phyloP scores from a whole-genome alignment of 2,888 invertebrate genomes.

The Chrysolina haemoptera region DNA sequence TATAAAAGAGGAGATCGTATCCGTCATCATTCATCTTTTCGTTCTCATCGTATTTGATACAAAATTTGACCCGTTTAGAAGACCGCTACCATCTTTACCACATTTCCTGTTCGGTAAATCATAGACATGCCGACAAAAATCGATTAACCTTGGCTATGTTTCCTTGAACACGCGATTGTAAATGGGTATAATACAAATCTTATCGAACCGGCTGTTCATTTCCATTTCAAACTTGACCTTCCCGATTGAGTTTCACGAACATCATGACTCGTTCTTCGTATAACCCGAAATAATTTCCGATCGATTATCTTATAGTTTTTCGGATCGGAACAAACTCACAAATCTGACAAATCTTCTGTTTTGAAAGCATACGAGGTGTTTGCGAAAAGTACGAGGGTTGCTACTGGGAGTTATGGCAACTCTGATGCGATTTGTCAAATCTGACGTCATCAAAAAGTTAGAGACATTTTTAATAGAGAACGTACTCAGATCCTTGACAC shows the following conservation, averaged over 20 bases:
- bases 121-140: slow-evolving; percentile 24
- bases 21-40: background rate
- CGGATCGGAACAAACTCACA: background rate
- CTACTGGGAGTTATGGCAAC: no score
- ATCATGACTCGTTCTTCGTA: background rate
- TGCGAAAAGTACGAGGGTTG: no score
- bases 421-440: no score
- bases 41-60: background rate
- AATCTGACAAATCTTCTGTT: background rate
- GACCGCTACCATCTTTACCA: background rate
- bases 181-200: slow-evolving; percentile 35
- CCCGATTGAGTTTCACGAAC: slow-evolving; percentile 9
- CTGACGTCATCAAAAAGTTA: no score
- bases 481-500: no score
- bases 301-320: background rate
- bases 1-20: background rate
- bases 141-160: slow-evolving; percentile 34
- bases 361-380: no score
- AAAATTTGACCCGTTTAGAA: background rate
- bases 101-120: slow-evolving; percentile 14
- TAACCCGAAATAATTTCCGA: slow-evolving; percentile 4
- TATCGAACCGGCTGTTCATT: slow-evolving; percentile 16
- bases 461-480: no score
- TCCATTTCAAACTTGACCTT: slow-evolving; percentile 32
- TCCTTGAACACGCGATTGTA: slow-evolving; percentile 34